Evolutionary conservation across 2,797 vertebrate species (phyloP), one percentile per base, ranked within the genome.

Genomic region (Sebastes oblongus): DNA sequence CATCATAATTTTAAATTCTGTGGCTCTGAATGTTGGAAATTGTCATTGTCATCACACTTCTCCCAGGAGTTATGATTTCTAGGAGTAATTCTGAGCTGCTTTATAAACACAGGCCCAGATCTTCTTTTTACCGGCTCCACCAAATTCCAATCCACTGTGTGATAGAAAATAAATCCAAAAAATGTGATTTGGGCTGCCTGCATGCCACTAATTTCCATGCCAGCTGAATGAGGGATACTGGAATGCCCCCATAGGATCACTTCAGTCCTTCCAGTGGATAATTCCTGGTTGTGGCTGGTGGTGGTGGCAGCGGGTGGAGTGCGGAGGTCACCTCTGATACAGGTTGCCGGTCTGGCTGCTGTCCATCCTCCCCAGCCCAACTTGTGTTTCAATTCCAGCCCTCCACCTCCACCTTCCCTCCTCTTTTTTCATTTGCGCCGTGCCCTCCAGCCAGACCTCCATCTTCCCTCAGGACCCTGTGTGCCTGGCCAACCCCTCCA

Each of bases 391-490:
- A 69, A 52, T 65, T 82, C 84, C 78, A 81, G 27, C 32, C 54
- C 58, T 14, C 24, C 58, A 67, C 80, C 66, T 74, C 68, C 50
- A 59, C 75, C 80, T 81, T 39, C 29, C 39, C 54, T 72, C 22
- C 36, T 78, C 22, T 32, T 66, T 62, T 78, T 78, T 42, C 3
- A 32, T 10, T 55, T 55, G 46, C 70, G 64, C 59, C 8, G 16
- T 81, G 85, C 75, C 80, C 78, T 83, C 52, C 60, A 83, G 80
- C 82, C 87, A 88, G 82, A 81, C 78, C 79, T 62, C 75, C 54
- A 75, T 76, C 74, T 30, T 64, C 76, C 78, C 58, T 54, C 42
- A 46, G 80, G 83, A 77, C 75, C 67, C 42, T 1, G 69, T 54
- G 81, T 83, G 77, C 61, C 70, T 7, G 1, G 78, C 80, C 86